A percentile compares a stretch with the other conserved stretches of the same genome.
These are phyloP conservation scores for Platichthys flesus DNA, from an alignment of 2,113 vertebrate genomes.

Conservation along the genomic window DNA sequence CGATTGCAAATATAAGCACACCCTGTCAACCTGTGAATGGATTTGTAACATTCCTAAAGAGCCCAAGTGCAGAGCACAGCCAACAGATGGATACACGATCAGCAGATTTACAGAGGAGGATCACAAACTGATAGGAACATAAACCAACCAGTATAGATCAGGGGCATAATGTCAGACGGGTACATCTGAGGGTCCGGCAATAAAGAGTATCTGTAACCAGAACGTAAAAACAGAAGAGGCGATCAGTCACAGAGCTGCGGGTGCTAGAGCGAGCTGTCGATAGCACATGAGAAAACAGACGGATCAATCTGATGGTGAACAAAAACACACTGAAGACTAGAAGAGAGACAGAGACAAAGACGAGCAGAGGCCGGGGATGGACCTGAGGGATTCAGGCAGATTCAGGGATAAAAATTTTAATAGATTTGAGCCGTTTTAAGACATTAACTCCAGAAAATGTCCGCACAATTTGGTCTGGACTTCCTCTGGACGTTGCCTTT, in stretches of 20 bases:
- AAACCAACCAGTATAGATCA: slow-evolving; percentile 6
- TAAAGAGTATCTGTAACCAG: slow-evolving; percentile 4
- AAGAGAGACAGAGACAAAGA: neutral
- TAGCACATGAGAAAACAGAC: neutral
- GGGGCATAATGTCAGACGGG: slow-evolving; percentile 1
- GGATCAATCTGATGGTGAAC: neutral
- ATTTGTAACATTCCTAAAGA: slow-evolving; percentile 44
- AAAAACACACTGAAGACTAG: neutral
- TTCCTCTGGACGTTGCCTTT: too few species aligned
- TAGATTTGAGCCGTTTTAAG: neutral
- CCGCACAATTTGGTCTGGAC: too few species aligned
- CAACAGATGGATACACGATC: slow-evolving; percentile 43
- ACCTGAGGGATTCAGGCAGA: neutral
- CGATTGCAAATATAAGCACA: slow-evolving; percentile 46
- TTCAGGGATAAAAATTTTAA: neutral
- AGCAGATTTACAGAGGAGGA: slow-evolving; percentile 12
- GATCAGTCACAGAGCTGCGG: slow-evolving; percentile 11
- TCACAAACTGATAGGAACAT: slow-evolving; percentile 8
- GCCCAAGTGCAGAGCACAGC: slow-evolving; percentile 5
- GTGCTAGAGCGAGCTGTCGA: neutral
- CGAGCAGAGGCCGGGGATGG: neutral
- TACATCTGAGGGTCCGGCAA: neutral
- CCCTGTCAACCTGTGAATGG: slow-evolving; percentile 57
- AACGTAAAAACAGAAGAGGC: slow-evolving; percentile 2
- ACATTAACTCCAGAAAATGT: too few species aligned